phyloP scores from a whole-genome alignment of 2,113 vertebrate genomes.

The Misgurnus mizolepis region DNA sequence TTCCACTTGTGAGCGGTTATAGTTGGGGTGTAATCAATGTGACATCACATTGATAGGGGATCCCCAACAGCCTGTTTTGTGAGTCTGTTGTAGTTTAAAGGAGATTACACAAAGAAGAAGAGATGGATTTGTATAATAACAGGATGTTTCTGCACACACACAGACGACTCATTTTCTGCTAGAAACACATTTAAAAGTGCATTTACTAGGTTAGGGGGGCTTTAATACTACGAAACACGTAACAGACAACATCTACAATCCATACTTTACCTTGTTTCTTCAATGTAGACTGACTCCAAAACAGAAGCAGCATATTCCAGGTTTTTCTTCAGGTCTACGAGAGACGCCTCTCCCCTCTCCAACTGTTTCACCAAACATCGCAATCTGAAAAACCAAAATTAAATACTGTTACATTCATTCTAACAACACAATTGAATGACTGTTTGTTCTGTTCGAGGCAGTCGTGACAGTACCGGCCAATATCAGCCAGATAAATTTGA shows the following conservation, averaged over 20 bases:
- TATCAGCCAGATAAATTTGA: not conserved
- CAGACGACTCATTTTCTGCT: too few relatives aligned
- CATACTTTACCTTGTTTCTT: conserved; percentile 88
- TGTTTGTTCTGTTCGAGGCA: not conserved
- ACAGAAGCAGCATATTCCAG: conserved; percentile 94
- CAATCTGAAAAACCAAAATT: conserved; percentile 77
- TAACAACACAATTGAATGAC: not conserved
- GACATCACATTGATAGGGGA: too few relatives aligned
- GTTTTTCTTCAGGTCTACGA: conserved; percentile 96
- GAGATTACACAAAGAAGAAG: too few relatives aligned
- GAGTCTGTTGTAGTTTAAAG: too few relatives aligned
- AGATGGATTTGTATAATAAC: too few relatives aligned
- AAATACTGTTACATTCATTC: not conserved
- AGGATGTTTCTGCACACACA: too few relatives aligned
- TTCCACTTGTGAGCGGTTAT: too few relatives aligned
- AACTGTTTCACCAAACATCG: conserved; percentile 94
- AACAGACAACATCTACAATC: not conserved
- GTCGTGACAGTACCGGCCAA: not conserved
- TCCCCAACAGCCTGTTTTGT: too few relatives aligned
- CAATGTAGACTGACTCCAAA: conserved; percentile 94
- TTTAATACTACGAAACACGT: too few relatives aligned
- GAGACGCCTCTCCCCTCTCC: conserved; percentile 93
- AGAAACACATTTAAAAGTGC: too few relatives aligned
- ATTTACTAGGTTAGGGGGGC: too few relatives aligned
- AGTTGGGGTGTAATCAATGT: too few relatives aligned